A percentile compares a stretch with the other conserved stretches of the same genome.
Evolutionary conservation across 2,113 vertebrate species (phyloP).

Genomic region (Phalacrocorax aristotelis): DNA sequence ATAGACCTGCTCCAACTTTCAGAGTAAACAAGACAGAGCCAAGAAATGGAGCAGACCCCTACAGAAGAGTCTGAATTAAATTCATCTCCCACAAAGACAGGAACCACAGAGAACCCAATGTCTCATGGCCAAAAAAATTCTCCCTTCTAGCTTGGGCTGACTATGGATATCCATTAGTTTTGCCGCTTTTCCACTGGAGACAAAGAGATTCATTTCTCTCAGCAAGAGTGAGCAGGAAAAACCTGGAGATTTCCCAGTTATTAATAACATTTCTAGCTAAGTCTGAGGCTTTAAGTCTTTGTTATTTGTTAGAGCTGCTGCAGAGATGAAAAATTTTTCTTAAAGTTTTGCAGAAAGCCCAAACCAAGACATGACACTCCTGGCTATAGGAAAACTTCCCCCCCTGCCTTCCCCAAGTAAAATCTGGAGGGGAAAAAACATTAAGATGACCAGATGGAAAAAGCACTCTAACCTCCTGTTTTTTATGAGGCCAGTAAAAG

Average conservation of each 20-base stretch:
- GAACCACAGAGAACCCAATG: background rate
- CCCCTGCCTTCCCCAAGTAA: background rate
- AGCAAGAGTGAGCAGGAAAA: background rate
- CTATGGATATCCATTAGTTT: background rate
- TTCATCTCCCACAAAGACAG: background rate
- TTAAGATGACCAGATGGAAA: background rate
- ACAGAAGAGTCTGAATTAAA: background rate
- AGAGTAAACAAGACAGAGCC: background rate
- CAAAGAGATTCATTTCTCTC: background rate
- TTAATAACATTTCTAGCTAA: background rate
- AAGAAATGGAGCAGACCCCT: background rate
- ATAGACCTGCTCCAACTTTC: background rate
- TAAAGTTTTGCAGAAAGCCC: background rate
- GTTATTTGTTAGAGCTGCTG: background rate
- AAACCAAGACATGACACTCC: background rate
- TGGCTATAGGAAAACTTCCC: background rate
- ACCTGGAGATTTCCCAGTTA: background rate
- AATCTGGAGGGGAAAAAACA: background rate
- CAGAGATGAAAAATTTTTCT: background rate
- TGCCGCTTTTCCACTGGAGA: background rate
- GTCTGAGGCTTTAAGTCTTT: background rate
- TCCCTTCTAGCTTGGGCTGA: background rate
- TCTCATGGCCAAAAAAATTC: background rate
- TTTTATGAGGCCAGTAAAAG: background rate
- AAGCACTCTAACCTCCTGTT: background rate